Evolutionary conservation across 2,888 invertebrate genomes (phyloP).

Genomic region (Helicoverpa assulta): DNA sequence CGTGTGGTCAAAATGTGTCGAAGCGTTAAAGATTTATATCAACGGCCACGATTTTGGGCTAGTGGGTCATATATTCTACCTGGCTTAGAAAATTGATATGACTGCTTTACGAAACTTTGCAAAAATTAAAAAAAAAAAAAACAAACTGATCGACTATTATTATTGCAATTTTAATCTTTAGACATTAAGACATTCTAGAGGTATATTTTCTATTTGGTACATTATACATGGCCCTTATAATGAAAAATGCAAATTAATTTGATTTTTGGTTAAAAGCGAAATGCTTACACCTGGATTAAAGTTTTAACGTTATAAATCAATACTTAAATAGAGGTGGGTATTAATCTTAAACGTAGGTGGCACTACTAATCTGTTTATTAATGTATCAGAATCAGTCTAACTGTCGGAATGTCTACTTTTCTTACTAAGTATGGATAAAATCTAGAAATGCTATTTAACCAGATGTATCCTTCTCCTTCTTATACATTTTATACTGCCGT

Average conservation of each 20-base stretch:
- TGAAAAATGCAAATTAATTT: constrained; percentile 28
- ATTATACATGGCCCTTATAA: background rate
- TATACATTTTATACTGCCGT: too few species aligned
- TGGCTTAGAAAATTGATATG: constrained; percentile 54
- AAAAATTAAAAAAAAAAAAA: constrained; percentile 12
- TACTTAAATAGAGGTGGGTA: constrained; percentile 38
- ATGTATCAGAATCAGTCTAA: constrained; percentile 49
- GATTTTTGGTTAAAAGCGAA: constrained; percentile 16
- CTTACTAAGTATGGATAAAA: constrained; percentile 38
- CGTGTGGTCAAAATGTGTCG: constrained; percentile 89
- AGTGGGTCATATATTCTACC: constrained; percentile 70
- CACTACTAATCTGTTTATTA: constrained; percentile 55
- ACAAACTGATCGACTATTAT: background rate
- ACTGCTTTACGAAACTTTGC: constrained; percentile 14
- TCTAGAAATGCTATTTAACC: constrained; percentile 11
- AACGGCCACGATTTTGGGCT: constrained; percentile 65
- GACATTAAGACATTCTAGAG: constrained; percentile 8
- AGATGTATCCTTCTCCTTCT: background rate
- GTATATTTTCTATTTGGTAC: constrained; percentile 11
- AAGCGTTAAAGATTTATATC: constrained; percentile 88
- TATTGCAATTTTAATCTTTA: background rate
- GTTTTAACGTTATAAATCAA: constrained; percentile 49
- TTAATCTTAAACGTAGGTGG: constrained; percentile 59
- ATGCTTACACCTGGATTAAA: constrained; percentile 7
- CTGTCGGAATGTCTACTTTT: constrained; percentile 45